A percentile compares a stretch with the other conserved stretches of the same genome.
Evolutionary conservation across 2,797 vertebrate species (phyloP).

Genomic region (Monodelphis domestica): DNA sequence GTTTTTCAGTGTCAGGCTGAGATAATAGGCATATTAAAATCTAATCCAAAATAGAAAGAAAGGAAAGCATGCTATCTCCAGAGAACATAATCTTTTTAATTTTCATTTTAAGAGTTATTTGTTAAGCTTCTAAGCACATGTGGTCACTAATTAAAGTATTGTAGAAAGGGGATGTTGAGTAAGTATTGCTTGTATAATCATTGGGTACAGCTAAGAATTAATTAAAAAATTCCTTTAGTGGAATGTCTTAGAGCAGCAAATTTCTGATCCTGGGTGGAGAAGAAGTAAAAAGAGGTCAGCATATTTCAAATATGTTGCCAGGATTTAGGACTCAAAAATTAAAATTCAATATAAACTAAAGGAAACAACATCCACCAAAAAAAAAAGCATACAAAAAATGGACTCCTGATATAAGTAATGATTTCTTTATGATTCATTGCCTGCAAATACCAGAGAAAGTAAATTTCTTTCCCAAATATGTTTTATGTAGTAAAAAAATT

Average conservation of each 20-base stretch:
- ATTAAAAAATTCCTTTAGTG: neutral
- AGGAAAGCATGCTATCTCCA: neutral
- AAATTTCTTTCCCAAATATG: neutral
- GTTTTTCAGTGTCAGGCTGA: slow-evolving; percentile 11
- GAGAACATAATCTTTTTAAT: neutral
- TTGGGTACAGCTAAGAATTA: neutral
- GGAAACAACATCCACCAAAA: neutral
- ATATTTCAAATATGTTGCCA: slow-evolving; percentile 1
- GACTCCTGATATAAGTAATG: neutral
- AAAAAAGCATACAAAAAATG: neutral
- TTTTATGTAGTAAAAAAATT: neutral
- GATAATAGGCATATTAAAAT: neutral
- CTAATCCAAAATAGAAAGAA: neutral
- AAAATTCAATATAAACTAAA: neutral
- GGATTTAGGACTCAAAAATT: neutral
- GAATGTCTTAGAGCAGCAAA: neutral
- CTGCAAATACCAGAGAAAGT: neutral
- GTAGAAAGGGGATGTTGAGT: neutral
- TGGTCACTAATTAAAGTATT: slow-evolving; percentile 22
- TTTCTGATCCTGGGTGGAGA: neutral
- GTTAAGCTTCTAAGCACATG: neutral
- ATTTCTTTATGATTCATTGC: neutral
- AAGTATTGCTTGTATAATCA: neutral
- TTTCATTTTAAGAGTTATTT: slow-evolving; percentile 16
- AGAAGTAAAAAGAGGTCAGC: neutral